Evolutionary conservation across 2,797 vertebrate genomes (phyloP).

Genomic region (Trachurus trachurus): DNA sequence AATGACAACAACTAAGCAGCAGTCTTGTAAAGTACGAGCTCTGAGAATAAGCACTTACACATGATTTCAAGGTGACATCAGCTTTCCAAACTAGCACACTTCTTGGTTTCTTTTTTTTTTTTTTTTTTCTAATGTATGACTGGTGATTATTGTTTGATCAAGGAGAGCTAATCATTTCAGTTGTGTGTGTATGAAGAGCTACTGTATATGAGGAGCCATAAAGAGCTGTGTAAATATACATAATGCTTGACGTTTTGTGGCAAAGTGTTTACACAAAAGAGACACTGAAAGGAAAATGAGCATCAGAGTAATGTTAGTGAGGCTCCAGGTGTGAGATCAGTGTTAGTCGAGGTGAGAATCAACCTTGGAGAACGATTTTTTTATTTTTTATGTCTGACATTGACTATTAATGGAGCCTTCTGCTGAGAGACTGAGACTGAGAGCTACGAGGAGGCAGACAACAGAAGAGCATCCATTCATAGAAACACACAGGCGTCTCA

Average conservation of each 20-base stretch:
- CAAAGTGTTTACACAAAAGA: background rate
- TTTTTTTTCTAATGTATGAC: background rate
- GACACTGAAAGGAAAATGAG: background rate
- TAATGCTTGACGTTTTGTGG: background rate
- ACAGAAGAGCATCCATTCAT: constrained; percentile 46
- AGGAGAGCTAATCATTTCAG: background rate
- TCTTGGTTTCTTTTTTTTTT: background rate
- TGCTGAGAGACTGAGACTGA: background rate
- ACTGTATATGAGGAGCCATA: background rate
- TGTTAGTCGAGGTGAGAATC: background rate
- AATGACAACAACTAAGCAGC: no score
- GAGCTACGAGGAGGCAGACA: constrained; percentile 32
- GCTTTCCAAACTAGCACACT: background rate
- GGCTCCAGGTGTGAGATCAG: background rate
- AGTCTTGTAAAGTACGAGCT: background rate
- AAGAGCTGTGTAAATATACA: background rate
- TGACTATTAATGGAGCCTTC: constrained; percentile 24
- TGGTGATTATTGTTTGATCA: background rate
- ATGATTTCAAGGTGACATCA: background rate
- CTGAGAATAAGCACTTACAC: background rate
- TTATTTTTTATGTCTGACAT: constrained; percentile 23
- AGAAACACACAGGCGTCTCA: constrained; percentile 43
- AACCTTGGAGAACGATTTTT: constrained; percentile 30
- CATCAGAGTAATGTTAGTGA: background rate
- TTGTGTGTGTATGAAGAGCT: background rate